A percentile compares a stretch with the other conserved stretches of the same genome.
Conservation (phyloP, 2,888 invertebrate species). For the Tachina grossa region DNA sequence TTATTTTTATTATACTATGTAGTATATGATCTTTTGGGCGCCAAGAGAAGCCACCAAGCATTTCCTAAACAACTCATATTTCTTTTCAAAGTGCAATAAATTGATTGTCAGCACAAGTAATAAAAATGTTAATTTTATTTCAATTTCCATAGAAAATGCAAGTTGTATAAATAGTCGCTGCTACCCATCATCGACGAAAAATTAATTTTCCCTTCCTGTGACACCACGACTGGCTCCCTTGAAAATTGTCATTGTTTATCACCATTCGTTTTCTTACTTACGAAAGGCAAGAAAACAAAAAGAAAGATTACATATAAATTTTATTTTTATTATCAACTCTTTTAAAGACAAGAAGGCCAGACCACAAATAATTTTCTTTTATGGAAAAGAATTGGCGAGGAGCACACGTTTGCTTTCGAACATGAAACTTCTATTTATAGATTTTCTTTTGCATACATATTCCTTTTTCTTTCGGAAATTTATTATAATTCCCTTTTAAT, state of each 20-base stretch:
- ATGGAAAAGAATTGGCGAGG: conserved; percentile 41
- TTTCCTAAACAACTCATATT: conserved; percentile 27
- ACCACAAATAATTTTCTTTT: conserved; percentile 33
- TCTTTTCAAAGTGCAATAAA: conserved; percentile 37
- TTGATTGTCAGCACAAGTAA: conserved; percentile 49
- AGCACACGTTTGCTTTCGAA: conserved; percentile 42
- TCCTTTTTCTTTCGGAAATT: neutral
- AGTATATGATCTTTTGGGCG: conserved; percentile 7
- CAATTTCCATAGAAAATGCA: conserved; percentile 53
- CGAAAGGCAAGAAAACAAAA: neutral
- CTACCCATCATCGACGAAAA: conserved; percentile 22
- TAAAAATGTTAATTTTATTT: conserved; percentile 64
- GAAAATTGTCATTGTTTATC: conserved; percentile 60
- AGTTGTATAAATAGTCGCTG: conserved; percentile 39
- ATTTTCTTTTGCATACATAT: conserved; percentile 30
- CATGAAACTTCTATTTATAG: conserved; percentile 66
- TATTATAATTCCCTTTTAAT: conserved; percentile 20
- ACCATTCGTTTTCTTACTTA: conserved; percentile 39
- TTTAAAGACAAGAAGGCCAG: conserved; percentile 2
- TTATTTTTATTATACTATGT: neutral
- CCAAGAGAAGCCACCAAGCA: neutral
- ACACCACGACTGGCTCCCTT: conserved; percentile 18
- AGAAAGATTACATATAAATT: conserved; percentile 15
- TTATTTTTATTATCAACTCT: conserved; percentile 43
- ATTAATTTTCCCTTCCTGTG: neutral